Base-by-base conservation (phyloP, 2,797 vertebrate genomes). In the Poecilia gillii region DNA sequence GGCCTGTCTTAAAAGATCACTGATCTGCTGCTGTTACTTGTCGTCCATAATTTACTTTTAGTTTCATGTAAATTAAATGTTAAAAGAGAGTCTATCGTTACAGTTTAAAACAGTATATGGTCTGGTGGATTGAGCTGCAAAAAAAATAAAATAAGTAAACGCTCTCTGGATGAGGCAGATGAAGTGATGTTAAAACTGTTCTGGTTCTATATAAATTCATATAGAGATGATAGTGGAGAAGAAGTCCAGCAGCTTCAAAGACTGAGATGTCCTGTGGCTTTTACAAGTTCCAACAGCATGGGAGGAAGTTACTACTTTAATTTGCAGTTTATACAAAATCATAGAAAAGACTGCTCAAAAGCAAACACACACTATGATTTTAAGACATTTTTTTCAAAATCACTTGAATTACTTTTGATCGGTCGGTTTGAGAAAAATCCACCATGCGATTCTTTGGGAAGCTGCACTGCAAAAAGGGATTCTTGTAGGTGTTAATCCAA, bases 31-130 rank as follows among this genome's bases (percentile, higher is more conserved):
- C 93, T 89, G 90, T 94, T 94, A 94, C 91, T 89, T 91, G 93
- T 94, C 92, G 79, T 94, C 89, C 81, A 92, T 94, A 94, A 95
- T 95, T 95, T 90, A 95, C 90, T 88, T 86, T 89, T 89, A 87
- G 90, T 91, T 89, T 92, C 87, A 84, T 70, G 87, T 88, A 89
- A 87, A 92, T 92, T 88, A 93, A 91, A 92, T 83, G 88, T 85
- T 92, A 87, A 93, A 90, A 92, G 86, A 81, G 80, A 87, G 57
- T 74, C 84, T 81, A 76, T 85, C 85, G 85, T 89, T 86, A 86
- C 86, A 82, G 90, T 81, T 70, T 81, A 71, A 91, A 84, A 85
- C 74, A 85, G 83, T 86, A 81, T 83, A 82, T n/a, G 49, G 83
- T 79, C 79, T 88, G 74, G 76, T 45, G 39, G 81, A 80, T 74